Evolutionary conservation across 1,140 invertebrate genomes (phyloP).

Genomic region (Leptinotarsa defecta): DNA sequence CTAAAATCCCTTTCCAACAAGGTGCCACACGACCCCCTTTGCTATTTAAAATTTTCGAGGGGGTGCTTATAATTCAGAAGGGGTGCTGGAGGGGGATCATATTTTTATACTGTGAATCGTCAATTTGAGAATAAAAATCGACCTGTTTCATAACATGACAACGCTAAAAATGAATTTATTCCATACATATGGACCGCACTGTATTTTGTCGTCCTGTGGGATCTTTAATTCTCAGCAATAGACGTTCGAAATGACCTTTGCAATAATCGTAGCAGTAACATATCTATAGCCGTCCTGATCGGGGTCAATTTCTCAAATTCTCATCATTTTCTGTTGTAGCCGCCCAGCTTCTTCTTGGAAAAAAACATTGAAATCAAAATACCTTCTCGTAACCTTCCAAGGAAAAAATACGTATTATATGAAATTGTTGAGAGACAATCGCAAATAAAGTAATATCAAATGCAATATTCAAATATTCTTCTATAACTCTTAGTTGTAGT

Average conservation of each 20-base stretch:
- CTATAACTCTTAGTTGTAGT: background rate
- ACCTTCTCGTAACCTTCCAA: conserved; percentile 5
- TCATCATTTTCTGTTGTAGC: conserved; percentile 26
- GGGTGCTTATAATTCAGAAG: no score
- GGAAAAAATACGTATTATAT: conserved; percentile 6
- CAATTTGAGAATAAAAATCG: no score
- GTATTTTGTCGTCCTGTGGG: no score
- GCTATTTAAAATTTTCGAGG: no score
- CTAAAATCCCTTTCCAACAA: no score
- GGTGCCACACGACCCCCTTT: no score
- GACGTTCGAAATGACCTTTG: background rate
- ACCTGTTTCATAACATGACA: no score
- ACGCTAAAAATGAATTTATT: no score
- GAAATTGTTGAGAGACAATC: conserved; percentile 30
- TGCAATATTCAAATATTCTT: conserved; percentile 26
- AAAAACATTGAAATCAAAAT: conserved; percentile 24
- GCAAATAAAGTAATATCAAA: conserved; percentile 12
- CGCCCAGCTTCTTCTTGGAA: conserved; percentile 23
- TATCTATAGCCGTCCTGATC: conserved; percentile 26
- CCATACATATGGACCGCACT: no score
- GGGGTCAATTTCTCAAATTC: conserved; percentile 11
- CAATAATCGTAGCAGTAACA: conserved; percentile 18
- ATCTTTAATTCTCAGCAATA: no score
- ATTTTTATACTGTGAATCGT: no score
- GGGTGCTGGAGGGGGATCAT: no score